Evolutionary conservation across 2,888 invertebrate genomes (phyloP).

Genomic region (Agapostemon virescens): DNA sequence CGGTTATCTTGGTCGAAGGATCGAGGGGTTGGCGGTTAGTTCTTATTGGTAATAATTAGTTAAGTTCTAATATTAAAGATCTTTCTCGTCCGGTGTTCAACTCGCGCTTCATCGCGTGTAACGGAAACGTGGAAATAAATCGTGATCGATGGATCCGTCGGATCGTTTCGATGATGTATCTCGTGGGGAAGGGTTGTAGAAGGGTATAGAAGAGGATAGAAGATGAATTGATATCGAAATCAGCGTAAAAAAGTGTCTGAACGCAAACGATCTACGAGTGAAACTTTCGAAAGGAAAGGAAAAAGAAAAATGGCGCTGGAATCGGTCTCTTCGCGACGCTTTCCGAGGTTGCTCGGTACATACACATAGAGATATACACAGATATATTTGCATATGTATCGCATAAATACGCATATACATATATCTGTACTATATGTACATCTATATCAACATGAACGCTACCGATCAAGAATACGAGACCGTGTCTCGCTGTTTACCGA

Average conservation of each 20-base stretch:
- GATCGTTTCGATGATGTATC: constrained; percentile 5
- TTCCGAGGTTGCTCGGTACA: constrained; percentile 48
- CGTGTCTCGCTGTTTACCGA: neutral
- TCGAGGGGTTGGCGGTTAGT: constrained; percentile 52
- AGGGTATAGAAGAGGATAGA: neutral
- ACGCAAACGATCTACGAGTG: neutral
- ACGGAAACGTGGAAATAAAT: neutral
- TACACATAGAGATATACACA: constrained; percentile 49
- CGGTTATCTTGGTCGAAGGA: constrained; percentile 57
- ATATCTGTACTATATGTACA: neutral
- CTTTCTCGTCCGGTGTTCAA: constrained; percentile 23
- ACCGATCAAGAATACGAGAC: neutral
- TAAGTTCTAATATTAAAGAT: constrained; percentile 41
- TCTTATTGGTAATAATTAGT: constrained; percentile 53
- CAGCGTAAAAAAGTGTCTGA: neutral
- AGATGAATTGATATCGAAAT: neutral
- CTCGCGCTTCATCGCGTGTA: constrained; percentile 32
- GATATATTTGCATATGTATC: constrained; percentile 19
- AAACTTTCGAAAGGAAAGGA: constrained; percentile 3
- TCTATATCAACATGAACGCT: neutral
- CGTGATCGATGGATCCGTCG: neutral
- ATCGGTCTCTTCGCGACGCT: constrained; percentile 57
- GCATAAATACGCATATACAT: neutral
- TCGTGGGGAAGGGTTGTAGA: neutral
- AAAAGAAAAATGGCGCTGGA: constrained; percentile 33